These are phyloP conservation scores for Oppia nitens DNA, from an alignment of 1,140 invertebrate genomes.

Conservation along the genomic window DNA sequence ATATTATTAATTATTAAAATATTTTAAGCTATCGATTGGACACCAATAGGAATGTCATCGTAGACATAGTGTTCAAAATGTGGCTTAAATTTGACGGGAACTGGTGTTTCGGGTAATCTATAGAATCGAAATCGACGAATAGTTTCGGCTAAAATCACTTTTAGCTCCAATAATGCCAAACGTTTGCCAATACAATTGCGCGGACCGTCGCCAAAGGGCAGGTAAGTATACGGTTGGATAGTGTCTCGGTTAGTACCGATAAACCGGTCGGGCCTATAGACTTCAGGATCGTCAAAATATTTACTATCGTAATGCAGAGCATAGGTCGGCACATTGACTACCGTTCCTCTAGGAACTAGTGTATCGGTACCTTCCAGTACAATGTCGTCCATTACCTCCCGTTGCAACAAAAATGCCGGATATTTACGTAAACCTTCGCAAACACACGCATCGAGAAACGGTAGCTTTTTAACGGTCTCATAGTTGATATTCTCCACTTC, in stretches of 20 bases:
- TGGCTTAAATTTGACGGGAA: neutral
- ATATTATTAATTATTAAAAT: too few species aligned
- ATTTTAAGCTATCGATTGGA: too few species aligned
- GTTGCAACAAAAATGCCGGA: neutral
- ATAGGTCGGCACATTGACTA: conserved; percentile 39
- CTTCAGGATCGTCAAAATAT: conserved; percentile 38
- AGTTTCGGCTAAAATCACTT: neutral
- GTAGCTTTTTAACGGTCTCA: neutral
- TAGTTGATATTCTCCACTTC: too few species aligned
- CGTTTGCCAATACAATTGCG: neutral
- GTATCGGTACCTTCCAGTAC: neutral
- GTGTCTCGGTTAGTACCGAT: neutral
- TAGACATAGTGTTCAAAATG: too few species aligned
- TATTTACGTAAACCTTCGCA: neutral
- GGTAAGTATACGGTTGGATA: neutral
- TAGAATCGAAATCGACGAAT: neutral
- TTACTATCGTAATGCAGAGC: conserved; percentile 42
- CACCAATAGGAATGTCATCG: too few species aligned
- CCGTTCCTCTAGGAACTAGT: conserved; percentile 16
- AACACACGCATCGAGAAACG: neutral
- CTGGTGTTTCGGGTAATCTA: neutral
- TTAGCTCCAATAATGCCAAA: neutral
- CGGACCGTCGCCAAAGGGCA: neutral
- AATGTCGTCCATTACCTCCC: neutral
- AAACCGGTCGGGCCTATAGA: conserved; percentile 42